These are phyloP conservation scores for Pheosia gnoma DNA, from an alignment of 2,888 invertebrate genomes.

Conservation along the genomic window DNA sequence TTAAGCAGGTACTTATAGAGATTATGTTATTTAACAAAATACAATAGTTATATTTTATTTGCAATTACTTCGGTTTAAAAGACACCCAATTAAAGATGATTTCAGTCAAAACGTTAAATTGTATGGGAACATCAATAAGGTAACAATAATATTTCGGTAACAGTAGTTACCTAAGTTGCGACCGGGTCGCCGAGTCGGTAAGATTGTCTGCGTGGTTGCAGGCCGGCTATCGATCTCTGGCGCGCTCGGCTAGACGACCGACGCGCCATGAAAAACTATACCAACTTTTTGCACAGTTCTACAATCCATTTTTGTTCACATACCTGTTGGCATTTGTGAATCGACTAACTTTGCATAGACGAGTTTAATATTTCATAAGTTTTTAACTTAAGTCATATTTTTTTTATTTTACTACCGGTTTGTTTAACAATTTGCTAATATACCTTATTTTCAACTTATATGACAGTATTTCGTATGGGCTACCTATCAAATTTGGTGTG, in stretches of 20 bases:
- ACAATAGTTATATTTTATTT: too few relatives aligned
- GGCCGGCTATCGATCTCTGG: constrained; percentile 67
- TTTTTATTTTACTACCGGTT: neutral
- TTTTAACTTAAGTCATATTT: neutral
- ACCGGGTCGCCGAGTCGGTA: constrained; percentile 32
- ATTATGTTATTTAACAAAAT: too few relatives aligned
- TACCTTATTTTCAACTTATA: too few relatives aligned
- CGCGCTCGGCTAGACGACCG: constrained; percentile 61
- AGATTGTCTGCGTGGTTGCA: constrained; percentile 54
- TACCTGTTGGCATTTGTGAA: constrained; percentile 47
- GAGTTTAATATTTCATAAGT: constrained; percentile 22
- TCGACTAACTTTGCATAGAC: constrained; percentile 44
- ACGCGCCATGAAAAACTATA: constrained; percentile 74
- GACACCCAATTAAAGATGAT: neutral
- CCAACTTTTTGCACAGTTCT: constrained; percentile 9
- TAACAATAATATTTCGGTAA: constrained; percentile 5
- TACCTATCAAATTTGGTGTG: too few relatives aligned
- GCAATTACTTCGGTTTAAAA: too few relatives aligned
- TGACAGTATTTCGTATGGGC: too few relatives aligned
- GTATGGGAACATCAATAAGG: neutral
- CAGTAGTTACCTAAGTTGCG: constrained; percentile 17
- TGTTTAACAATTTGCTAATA: too few relatives aligned
- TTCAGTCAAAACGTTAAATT: constrained; percentile 5
- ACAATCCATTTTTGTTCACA: constrained; percentile 50
- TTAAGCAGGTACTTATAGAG: too few relatives aligned